Conservation (phyloP, 2,888 invertebrate genomes). For the Drosophila eohydei region DNA sequence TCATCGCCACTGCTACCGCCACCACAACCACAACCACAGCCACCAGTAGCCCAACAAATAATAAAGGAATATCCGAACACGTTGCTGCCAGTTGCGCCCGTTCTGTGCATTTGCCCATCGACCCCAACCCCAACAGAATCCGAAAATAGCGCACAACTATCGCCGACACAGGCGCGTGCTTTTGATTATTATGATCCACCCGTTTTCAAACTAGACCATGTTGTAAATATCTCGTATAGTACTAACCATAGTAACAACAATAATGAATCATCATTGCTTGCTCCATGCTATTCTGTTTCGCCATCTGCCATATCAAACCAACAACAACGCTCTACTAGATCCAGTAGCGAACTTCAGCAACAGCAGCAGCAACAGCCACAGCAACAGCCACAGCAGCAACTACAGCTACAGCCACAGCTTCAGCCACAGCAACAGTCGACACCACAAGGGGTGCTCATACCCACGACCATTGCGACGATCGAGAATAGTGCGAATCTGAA, state of each 20-base stretch:
- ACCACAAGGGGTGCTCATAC: slow-evolving; percentile 51
- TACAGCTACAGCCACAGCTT: slow-evolving; percentile 64
- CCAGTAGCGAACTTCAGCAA: slow-evolving; percentile 78
- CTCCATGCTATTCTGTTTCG: slow-evolving; percentile 82
- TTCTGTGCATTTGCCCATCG: slow-evolving; percentile 81
- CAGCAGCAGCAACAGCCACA: slow-evolving; percentile 71
- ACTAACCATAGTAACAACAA: slow-evolving; percentile 81
- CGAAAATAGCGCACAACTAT: slow-evolving; percentile 63
- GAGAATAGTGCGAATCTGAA: slow-evolving; percentile 63
- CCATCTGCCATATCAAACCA: slow-evolving; percentile 77
- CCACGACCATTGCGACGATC: slow-evolving; percentile 63
- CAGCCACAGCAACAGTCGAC: slow-evolving; percentile 72
- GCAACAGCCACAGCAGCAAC: slow-evolving; percentile 61
- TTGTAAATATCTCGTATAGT: slow-evolving; percentile 76
- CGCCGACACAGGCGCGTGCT: slow-evolving; percentile 27
- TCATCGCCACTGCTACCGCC: not conserved
- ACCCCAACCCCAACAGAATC: slow-evolving; percentile 83
- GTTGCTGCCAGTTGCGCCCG: slow-evolving; percentile 69
- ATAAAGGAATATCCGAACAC: slow-evolving; percentile 22
- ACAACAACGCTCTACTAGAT: slow-evolving; percentile 80
- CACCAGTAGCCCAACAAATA: slow-evolving; percentile 4
- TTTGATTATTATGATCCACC: slow-evolving; percentile 49
- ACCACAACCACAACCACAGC: not conserved
- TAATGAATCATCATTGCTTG: slow-evolving; percentile 85
- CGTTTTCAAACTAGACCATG: slow-evolving; percentile 60